These are phyloP conservation scores for Plectropomus leopardus DNA, from an alignment of 2,113 vertebrate species.

Conservation along the genomic window DNA sequence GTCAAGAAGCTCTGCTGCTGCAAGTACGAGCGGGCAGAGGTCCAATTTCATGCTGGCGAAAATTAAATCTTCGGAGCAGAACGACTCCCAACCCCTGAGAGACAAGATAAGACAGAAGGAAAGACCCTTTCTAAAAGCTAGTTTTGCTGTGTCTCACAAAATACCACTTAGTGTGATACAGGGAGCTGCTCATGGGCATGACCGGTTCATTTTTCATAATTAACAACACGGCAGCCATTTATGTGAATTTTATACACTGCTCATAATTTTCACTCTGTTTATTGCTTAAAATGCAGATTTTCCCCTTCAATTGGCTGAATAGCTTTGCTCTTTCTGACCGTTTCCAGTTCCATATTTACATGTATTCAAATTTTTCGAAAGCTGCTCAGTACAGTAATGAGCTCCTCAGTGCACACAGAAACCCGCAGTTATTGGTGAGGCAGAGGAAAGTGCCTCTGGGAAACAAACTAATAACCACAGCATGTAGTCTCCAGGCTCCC, in stretches of 20 bases:
- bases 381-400: conserved; percentile 39
- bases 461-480: conserved; percentile 54
- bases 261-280: conserved; percentile 19
- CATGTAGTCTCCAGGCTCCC: conserved; percentile 41
- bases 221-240: conserved; percentile 47
- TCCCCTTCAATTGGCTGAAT: conserved; percentile 2
- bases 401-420: conserved; percentile 22
- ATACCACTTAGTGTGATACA: conserved; percentile 30
- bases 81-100: conserved; percentile 22
- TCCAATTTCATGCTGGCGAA: conserved; percentile 53
- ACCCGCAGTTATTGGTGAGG: conserved; percentile 34
- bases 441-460: conserved; percentile 22
- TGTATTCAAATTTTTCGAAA: conserved; percentile 51
- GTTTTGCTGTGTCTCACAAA: conserved; percentile 19
- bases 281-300: conserved; percentile 41
- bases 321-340: conserved; percentile 34
- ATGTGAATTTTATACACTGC: conserved; percentile 23
- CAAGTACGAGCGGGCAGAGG: background rate
- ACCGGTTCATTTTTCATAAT: conserved; percentile 61
- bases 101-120: conserved; percentile 27
- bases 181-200: conserved; percentile 25
- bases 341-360: conserved; percentile 36
- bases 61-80: conserved; percentile 62
- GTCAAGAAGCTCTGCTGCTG: conserved; percentile 16
- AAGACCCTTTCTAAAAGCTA: conserved; percentile 26